Percentiles rank a stretch among this genome's conserved stretches.
Evolutionary conservation across 2,888 invertebrate genomes (phyloP).

Genomic region (Polydrusus pterygomalis): DNA sequence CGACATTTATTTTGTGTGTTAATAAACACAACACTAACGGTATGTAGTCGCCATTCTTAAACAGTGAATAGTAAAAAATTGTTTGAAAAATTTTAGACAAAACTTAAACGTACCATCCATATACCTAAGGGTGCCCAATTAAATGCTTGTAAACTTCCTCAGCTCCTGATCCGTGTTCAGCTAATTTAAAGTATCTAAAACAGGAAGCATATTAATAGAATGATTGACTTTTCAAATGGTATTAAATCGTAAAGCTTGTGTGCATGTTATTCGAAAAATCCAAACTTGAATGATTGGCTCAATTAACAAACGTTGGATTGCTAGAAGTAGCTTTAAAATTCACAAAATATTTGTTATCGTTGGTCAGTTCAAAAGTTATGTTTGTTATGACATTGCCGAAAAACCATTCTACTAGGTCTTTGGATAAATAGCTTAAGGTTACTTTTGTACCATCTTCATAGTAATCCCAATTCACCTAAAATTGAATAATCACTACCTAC

Average conservation of each 20-base stretch:
- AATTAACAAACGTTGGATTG: constrained; percentile 88
- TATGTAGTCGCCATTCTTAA: no score
- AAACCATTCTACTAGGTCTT: constrained; percentile 90
- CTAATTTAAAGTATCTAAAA: constrained; percentile 87
- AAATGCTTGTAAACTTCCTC: constrained; percentile 80
- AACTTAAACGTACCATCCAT: no score
- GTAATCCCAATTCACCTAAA: constrained; percentile 77
- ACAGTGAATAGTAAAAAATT: no score
- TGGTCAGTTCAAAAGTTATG: constrained; percentile 81
- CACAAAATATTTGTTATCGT: constrained; percentile 84
- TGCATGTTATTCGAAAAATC: background rate
- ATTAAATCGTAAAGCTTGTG: background rate
- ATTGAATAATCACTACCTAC: no score
- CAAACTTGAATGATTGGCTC: constrained; percentile 84
- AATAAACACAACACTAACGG: no score
- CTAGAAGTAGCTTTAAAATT: constrained; percentile 84
- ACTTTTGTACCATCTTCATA: constrained; percentile 78
- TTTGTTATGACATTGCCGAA: constrained; percentile 87
- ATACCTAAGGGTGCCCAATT: no score
- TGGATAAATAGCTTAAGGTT: constrained; percentile 83
- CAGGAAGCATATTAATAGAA: background rate
- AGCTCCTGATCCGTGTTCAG: constrained; percentile 87
- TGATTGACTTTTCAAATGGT: no score
- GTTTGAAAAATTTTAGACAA: no score
- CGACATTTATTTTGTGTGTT: no score